These are phyloP conservation scores for Leptopilina myrica DNA, from an alignment of 2,888 invertebrate genomes.

Conservation along the genomic window DNA sequence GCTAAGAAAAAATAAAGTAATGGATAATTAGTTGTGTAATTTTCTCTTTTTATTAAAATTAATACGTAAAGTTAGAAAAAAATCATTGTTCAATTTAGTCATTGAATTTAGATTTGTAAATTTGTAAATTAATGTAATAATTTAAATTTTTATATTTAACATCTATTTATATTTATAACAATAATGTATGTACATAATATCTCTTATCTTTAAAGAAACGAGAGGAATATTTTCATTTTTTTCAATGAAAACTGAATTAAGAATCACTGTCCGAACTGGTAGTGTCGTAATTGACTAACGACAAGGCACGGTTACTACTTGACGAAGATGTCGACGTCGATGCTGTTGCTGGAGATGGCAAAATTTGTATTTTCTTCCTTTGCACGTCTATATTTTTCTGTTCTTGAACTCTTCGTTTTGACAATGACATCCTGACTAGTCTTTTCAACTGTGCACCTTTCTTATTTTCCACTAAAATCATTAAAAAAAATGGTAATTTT, in stretches of 20 bases:
- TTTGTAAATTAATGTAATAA: too few relatives aligned
- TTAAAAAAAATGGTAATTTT: constrained; percentile 34
- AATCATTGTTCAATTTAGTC: too few relatives aligned
- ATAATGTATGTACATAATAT: not conserved
- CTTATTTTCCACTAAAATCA: constrained; percentile 57
- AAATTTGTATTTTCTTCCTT: constrained; percentile 47
- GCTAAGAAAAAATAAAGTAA: not conserved
- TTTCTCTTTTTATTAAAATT: too few relatives aligned
- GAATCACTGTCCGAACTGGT: constrained; percentile 73
- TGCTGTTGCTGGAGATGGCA: constrained; percentile 52
- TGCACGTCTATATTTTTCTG: constrained; percentile 45
- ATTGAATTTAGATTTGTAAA: too few relatives aligned
- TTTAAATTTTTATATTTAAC: not conserved
- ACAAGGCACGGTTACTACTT: constrained; percentile 44
- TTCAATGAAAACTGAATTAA: constrained; percentile 51
- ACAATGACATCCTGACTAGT: constrained; percentile 60
- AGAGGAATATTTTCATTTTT: not conserved
- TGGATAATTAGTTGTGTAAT: not conserved
- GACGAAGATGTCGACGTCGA: constrained; percentile 58
- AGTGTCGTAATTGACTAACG: constrained; percentile 72
- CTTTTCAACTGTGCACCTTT: constrained; percentile 61
- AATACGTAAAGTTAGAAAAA: too few relatives aligned
- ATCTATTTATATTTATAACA: not conserved
- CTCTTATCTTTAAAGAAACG: not conserved
- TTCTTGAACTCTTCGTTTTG: constrained; percentile 57